phyloP scores from a whole-genome alignment of 2,888 invertebrate species.

The Chymomyza fuscimana region DNA sequence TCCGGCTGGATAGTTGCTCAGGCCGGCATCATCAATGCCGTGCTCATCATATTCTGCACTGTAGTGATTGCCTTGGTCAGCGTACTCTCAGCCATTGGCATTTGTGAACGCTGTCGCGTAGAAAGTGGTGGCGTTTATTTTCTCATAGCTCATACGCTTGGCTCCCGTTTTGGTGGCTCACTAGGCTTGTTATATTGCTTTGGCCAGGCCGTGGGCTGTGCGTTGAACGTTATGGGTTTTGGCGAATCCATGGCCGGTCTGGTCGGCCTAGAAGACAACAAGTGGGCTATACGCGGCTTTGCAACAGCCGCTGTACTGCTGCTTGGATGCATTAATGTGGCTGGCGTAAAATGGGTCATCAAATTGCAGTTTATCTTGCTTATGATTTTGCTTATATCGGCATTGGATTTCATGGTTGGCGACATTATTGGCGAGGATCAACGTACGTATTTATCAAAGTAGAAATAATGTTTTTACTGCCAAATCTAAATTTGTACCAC shows the following conservation, averaged over 20 bases:
- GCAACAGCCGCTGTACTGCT: conserved; percentile 92
- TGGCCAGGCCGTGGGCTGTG: conserved; percentile 97
- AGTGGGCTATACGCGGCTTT: conserved; percentile 92
- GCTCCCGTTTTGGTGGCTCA: conserved; percentile 95
- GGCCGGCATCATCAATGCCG: conserved; percentile 90
- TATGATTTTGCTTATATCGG: conserved; percentile 91
- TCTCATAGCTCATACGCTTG: conserved; percentile 94
- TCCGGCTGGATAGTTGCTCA: conserved; percentile 99
- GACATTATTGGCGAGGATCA: conserved; percentile 89
- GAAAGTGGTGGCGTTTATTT: conserved; percentile 99
- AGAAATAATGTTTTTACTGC: neutral
- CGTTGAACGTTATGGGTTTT: conserved; percentile 95
- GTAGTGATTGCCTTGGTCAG: conserved; percentile 94
- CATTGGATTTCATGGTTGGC: conserved; percentile 95
- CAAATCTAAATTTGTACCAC: neutral
- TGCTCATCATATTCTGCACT: conserved; percentile 90
- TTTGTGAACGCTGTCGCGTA: conserved; percentile 95
- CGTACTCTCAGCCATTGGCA: conserved; percentile 96
- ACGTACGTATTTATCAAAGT: conserved; percentile 80
- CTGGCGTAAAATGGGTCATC: conserved; percentile 98
- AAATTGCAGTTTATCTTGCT: conserved; percentile 95
- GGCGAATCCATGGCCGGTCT: conserved; percentile 96
- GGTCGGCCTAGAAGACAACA: conserved; percentile 85
- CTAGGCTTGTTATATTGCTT: conserved; percentile 96
- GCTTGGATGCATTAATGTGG: conserved; percentile 94